Base-by-base conservation (phyloP, 2,888 invertebrate genomes). In the Drosophila hamatofila region DNA sequence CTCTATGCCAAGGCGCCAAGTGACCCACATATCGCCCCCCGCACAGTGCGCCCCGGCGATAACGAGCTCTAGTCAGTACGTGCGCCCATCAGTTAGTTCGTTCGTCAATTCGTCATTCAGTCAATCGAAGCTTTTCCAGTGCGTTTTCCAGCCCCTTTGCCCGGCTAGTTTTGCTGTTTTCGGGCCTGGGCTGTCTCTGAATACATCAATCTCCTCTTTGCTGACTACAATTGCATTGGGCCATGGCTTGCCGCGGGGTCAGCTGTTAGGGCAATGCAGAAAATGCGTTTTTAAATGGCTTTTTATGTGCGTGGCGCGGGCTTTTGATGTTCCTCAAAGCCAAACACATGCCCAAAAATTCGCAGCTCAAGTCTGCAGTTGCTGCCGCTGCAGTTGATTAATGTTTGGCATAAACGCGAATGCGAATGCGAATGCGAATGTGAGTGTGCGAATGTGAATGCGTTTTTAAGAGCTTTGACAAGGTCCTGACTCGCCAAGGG, bases 231-330 rank as follows among this genome's bases (percentile, higher is more conserved):
- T 73, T 79, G 79, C 78, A 72, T 60, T 71, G 63, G 56, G 51
- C 63, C 62, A 44, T 63, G 67, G 54, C 11, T 18, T 54, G 66
- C 72, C 66, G 62, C 62, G 69, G 88, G 84, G 82, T 81, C 81
- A 84, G 42, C 62, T 33, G 62, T 27, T 70, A 62, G 73, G 80
- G 77, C 78, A 30, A 70, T 60, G 89, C 71, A 75, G 78, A 84
- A 91, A 89, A 89, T 91, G 89, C 90, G 88, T 89, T 89, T 89
- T 89, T 91, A 91, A 89, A 91, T 91, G 89, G 84, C 87, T 80
- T 89, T 85, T 88, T 85, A 82, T 78, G 87, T 88, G 87, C 90
- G 90, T 87, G 85, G 90, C 85, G 86, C 88, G 71, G 75, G 80
- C 90, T 86, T 86, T 86, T 86, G 90, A 90, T 84, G 86, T 90